A percentile compares a stretch with the other conserved stretches of the same genome.
Conservation (phyloP, 2,113 vertebrate species). For the Corvus hawaiiensis region DNA sequence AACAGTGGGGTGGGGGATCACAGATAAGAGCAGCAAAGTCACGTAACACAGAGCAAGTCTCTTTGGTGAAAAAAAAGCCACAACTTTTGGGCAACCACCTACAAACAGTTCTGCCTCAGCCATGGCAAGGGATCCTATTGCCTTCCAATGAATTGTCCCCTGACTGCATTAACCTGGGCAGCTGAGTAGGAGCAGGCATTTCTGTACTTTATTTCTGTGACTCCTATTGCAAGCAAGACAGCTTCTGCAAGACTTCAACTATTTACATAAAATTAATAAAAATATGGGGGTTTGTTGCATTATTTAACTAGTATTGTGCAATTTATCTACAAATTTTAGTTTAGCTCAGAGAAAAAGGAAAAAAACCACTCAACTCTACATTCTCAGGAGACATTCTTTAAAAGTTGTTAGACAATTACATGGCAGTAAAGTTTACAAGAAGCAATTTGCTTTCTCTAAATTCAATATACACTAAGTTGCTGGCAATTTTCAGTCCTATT, state of each 20-base stretch:
- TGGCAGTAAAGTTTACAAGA: neutral
- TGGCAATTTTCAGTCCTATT: constrained; percentile 20
- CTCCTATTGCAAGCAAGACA: neutral
- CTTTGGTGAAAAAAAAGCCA: neutral
- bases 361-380: neutral
- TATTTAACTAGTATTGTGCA: neutral
- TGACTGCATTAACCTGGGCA: rapidly evolving
- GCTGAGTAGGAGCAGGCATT: neutral
- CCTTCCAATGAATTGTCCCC: neutral
- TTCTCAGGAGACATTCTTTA: neutral
- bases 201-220: neutral
- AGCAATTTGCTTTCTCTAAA: constrained; percentile 11
- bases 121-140: neutral
- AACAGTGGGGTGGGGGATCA: neutral
- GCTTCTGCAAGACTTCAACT: neutral
- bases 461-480: neutral
- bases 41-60: neutral
- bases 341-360: neutral
- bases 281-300: neutral
- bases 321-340: neutral
- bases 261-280: neutral
- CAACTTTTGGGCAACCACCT: neutral
- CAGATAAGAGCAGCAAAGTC: constrained; percentile 55
- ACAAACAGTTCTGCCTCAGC: neutral
- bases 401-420: neutral